Percentiles rank a stretch among this genome's conserved stretches.
These are phyloP conservation scores for Malurus melanocephalus DNA, from an alignment of 2,113 vertebrate species.

Conservation along the genomic window DNA sequence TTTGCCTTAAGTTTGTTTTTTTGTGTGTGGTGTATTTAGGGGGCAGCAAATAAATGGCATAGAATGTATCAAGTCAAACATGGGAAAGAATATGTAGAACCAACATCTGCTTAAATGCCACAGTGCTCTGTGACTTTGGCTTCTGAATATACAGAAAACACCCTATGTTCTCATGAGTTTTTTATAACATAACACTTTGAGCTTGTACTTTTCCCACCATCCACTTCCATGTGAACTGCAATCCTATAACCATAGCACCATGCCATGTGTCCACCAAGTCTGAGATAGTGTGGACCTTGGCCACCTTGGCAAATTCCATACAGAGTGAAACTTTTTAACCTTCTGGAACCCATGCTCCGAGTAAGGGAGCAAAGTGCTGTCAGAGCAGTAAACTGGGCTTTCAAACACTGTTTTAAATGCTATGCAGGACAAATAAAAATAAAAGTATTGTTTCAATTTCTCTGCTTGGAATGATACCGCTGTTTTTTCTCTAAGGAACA, in stretches of 20 bases:
- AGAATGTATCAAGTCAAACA: not conserved
- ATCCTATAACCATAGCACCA: not conserved
- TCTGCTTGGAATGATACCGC: not conserved
- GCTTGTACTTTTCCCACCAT: not conserved
- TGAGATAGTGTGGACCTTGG: not conserved
- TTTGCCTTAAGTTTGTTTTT: slow-evolving; percentile 14
- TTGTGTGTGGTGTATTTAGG: not conserved
- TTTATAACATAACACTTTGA: not conserved
- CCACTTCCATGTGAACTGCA: not conserved
- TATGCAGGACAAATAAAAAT: not conserved
- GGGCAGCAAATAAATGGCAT: not conserved
- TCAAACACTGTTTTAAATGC: not conserved
- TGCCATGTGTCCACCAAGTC: rapidly evolving
- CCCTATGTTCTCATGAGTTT: not conserved
- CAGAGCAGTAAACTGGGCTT: not conserved
- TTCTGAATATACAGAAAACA: not conserved
- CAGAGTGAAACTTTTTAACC: not conserved
- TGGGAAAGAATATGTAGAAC: not conserved
- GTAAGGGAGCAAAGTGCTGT: rapidly evolving
- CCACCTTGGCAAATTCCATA: not conserved
- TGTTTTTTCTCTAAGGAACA: not conserved
- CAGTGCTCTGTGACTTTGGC: not conserved
- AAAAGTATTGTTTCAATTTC: not conserved
- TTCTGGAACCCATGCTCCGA: not conserved
- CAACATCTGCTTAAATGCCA: slow-evolving; percentile 3